These are phyloP conservation scores for Caranx ignobilis DNA, from an alignment of 2,113 vertebrate species.

Conservation along the genomic window DNA sequence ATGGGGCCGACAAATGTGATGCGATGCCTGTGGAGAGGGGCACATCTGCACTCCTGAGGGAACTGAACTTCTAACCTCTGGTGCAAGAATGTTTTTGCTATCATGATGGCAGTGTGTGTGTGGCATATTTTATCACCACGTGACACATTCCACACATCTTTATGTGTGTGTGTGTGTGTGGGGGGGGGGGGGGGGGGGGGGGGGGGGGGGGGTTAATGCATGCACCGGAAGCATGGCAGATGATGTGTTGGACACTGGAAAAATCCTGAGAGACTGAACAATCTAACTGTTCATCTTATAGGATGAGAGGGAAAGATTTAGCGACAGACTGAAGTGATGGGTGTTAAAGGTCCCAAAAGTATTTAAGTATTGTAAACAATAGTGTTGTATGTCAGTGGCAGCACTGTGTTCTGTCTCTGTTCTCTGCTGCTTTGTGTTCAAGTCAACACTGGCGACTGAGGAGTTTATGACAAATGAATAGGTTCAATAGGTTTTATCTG, in stretches of 20 bases:
- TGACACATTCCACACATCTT: slow-evolving; percentile 60
- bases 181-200: too few relatives aligned
- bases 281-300: neutral
- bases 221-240: neutral
- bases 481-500: neutral
- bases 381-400: neutral
- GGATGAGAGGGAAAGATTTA: neutral
- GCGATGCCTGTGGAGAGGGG: slow-evolving; percentile 12
- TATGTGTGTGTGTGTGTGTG: neutral
- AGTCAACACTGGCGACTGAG: neutral
- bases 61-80: slow-evolving; percentile 60
- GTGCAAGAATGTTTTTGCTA: slow-evolving; percentile 53
- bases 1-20: slow-evolving; percentile 3
- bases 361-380: too few relatives aligned
- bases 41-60: slow-evolving; percentile 62
- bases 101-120: slow-evolving; percentile 26
- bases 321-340: neutral
- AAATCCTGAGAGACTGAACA: neutral
- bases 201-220: too few relatives aligned
- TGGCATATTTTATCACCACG: slow-evolving; percentile 34
- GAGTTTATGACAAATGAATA: neutral
- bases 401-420: neutral
- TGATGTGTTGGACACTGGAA: neutral
- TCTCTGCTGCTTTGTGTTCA: neutral
- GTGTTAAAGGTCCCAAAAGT: too few relatives aligned